These are phyloP conservation scores for Caenorhabditis briggsae DNA, from an alignment of 1,140 invertebrate species.

Conservation along the genomic window DNA sequence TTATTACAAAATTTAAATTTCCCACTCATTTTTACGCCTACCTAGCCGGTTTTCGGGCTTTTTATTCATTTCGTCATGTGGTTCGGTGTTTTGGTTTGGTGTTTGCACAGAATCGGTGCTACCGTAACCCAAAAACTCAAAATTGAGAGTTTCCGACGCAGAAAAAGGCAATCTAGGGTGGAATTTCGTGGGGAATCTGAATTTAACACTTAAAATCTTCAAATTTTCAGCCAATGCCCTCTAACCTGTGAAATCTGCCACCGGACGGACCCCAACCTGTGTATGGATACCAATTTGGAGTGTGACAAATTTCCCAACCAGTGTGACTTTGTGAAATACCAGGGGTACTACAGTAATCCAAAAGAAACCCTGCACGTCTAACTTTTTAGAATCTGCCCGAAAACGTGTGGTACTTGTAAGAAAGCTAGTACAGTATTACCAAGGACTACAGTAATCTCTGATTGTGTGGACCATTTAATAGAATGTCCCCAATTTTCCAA, in stretches of 20 bases:
- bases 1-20: not conserved
- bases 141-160: not conserved
- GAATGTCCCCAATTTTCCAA: not conserved
- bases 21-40: too few relatives aligned
- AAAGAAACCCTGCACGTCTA: not conserved
- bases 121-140: not conserved
- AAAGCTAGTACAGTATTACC: not conserved
- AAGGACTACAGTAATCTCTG: not conserved
- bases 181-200: not conserved
- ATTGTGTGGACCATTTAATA: not conserved
- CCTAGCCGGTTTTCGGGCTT: too few relatives aligned
- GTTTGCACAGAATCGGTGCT: not conserved
- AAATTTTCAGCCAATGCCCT: slow-evolving; percentile 23
- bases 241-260: not conserved
- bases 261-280: not conserved
- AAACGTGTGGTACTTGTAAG: not conserved
- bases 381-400: not conserved
- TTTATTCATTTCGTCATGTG: not conserved
- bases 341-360: not conserved
- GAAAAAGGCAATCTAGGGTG: not conserved
- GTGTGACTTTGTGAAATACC: not conserved
- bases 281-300: not conserved
- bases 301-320: not conserved
- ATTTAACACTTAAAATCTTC: not conserved
- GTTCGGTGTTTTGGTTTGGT: not conserved